A percentile compares a stretch with the other conserved stretches of the same genome.
These are phyloP conservation scores for Macrobrachium rosenbergii DNA, from an alignment of 1,140 invertebrate species.

Conservation along the genomic window DNA sequence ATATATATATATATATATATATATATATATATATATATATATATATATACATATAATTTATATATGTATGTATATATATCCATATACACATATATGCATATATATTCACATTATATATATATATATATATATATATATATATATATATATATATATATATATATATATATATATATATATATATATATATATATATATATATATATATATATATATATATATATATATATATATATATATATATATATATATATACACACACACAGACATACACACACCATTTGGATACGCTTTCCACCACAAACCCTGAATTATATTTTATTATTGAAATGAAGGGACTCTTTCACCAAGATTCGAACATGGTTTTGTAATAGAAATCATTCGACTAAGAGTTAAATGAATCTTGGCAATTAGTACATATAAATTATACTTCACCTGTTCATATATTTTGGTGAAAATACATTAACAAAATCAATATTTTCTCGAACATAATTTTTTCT, in stretches of 20 bases:
- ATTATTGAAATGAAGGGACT: no score
- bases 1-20: conserved; percentile 41
- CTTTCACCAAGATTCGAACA: no score
- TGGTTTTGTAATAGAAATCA: no score
- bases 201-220: conserved; percentile 26
- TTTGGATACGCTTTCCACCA: no score
- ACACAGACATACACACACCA: not conserved
- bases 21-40: not conserved
- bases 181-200: conserved; percentile 32
- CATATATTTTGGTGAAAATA: no score
- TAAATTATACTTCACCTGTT: no score
- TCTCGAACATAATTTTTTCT: no score
- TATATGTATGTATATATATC: not conserved
- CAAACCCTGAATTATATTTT: no score
- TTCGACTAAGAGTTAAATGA: no score
- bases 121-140: conserved; percentile 16
- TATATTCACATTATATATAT: not conserved
- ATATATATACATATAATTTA: not conserved
- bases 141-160: conserved; percentile 25
- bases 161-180: conserved; percentile 11
- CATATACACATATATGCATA: no score
- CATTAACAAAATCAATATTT: no score
- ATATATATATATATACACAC: not conserved
- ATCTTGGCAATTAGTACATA: no score
- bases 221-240: conserved; percentile 18